These are phyloP conservation scores for Corythoichthys haematopterus DNA, from an alignment of 2,113 vertebrate species.

Conservation along the genomic window DNA sequence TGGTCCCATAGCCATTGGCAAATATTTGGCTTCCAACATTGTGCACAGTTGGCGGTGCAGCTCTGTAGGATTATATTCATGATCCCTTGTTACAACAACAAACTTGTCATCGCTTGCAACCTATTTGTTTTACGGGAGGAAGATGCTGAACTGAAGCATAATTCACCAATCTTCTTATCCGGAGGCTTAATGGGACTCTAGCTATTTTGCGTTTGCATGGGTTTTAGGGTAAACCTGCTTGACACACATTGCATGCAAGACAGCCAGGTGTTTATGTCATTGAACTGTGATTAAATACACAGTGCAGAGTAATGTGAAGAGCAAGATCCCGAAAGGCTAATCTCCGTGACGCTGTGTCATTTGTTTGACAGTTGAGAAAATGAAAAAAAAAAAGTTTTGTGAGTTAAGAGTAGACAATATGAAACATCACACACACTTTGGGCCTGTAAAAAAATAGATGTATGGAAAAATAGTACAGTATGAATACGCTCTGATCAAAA, in stretches of 20 bases:
- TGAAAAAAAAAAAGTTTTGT: background rate
- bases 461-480: background rate
- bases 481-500: background rate
- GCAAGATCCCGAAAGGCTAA: background rate
- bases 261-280: background rate
- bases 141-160: constrained; percentile 12
- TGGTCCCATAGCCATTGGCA: too few species aligned
- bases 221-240: background rate
- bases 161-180: constrained; percentile 7
- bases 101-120: constrained; percentile 3
- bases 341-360: background rate
- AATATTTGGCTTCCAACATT: background rate
- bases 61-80: constrained; percentile 1
- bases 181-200: background rate
- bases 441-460: background rate
- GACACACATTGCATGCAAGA: background rate
- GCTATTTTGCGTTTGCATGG: background rate
- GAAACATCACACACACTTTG: background rate
- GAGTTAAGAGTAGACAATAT: background rate
- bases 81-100: background rate
- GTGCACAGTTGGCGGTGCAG: background rate
- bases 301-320: background rate
- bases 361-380: too few species aligned
- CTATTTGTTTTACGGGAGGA: background rate
- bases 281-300: background rate